Percentiles rank a stretch among this genome's conserved stretches.
Evolutionary conservation across 2,797 vertebrate species (phyloP).

Genomic region (Neostethus bicornis): DNA sequence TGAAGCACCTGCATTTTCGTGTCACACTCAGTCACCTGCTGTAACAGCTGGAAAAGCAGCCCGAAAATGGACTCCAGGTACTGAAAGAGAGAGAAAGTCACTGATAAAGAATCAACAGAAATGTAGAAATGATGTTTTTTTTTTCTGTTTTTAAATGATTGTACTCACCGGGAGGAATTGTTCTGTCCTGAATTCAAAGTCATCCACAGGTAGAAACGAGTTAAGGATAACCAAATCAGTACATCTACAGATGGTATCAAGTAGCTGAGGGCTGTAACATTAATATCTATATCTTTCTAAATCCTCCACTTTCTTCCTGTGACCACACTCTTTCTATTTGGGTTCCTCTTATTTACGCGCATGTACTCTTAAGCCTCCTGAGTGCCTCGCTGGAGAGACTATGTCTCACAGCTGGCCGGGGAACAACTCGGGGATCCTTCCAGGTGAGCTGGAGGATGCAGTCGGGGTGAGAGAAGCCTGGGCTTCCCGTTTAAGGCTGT

Average conservation of each 20-base stretch:
- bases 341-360: no score
- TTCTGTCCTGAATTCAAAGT: constrained; percentile 96
- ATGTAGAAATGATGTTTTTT: not conserved
- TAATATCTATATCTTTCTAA: no score
- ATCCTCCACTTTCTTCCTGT: no score
- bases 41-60: constrained; percentile 92
- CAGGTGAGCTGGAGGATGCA: no score
- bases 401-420: no score
- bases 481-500: no score
- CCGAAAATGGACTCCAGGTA: constrained; percentile 94
- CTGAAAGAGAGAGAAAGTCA: constrained; percentile 64
- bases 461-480: no score
- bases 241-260: constrained; percentile 1
- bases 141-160: not conserved
- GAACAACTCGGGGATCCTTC: no score
- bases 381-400: no score
- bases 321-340: no score
- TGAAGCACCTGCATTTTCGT: constrained; percentile 98
- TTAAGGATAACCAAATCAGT: constrained; percentile 77
- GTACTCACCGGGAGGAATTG: constrained; percentile 93
- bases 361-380: no score
- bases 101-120: not conserved
- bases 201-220: constrained; percentile 89
- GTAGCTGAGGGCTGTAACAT: not conserved
- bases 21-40: constrained; percentile 96